A percentile compares a stretch with the other conserved stretches of the same genome.
phyloP scores from a whole-genome alignment of 2,797 vertebrate genomes.

The Triplophysa bombifrons region DNA sequence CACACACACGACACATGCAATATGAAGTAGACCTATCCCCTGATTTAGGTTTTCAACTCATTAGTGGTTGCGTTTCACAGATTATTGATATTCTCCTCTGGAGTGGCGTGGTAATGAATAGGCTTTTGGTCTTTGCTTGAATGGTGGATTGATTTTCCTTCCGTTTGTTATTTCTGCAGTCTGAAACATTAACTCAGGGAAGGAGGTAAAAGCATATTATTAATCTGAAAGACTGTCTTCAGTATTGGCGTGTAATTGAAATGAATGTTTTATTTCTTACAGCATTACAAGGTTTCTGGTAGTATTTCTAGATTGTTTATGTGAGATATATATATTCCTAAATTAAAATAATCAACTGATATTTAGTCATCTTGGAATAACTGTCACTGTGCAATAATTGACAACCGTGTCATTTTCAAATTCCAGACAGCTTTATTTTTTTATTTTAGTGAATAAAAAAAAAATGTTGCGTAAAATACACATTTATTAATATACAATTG shows the following conservation, averaged over 20 bases:
- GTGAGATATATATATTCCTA: no score
- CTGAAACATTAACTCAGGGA: background rate
- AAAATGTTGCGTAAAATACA: no score
- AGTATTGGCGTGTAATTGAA: background rate
- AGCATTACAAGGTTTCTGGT: background rate
- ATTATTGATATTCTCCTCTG: slow-evolving; percentile 16
- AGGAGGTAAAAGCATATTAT: background rate
- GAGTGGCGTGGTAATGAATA: background rate
- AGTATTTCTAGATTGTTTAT: no score
- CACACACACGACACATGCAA: background rate
- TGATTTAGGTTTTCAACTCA: slow-evolving; percentile 19
- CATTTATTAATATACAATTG: no score
- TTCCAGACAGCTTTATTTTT: no score
- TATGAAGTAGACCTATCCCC: background rate
- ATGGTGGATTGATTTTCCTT: slow-evolving; percentile 17
- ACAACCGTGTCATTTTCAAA: no score
- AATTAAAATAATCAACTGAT: no score
- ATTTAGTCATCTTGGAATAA: no score
- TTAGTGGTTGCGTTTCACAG: slow-evolving; percentile 16
- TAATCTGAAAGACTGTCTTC: background rate
- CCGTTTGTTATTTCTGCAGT: slow-evolving; percentile 10
- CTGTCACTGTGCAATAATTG: no score
- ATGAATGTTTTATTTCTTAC: background rate
- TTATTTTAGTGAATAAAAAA: no score
- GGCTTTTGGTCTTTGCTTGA: slow-evolving; percentile 2